These are phyloP conservation scores for Actinia equina DNA, from an alignment of 64 coral and sea anemone species.

Conservation along the genomic window DNA sequence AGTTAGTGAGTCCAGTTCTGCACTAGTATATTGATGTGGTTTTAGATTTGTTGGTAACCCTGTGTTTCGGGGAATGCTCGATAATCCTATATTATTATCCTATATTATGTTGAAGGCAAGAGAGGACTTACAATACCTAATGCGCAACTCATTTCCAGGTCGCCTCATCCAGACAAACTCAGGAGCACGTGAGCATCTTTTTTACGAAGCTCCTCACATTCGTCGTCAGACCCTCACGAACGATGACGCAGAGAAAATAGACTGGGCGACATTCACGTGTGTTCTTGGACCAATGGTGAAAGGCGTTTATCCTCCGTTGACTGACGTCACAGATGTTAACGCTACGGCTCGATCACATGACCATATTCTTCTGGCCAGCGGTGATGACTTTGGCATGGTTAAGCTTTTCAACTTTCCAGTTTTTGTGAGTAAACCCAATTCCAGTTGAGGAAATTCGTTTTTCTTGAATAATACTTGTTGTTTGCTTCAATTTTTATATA, in stretches of 20 bases:
- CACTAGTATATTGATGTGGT: too few relatives aligned
- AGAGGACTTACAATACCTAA: background rate
- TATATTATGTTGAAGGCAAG: background rate
- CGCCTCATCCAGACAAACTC: constrained; percentile 93
- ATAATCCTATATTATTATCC: background rate
- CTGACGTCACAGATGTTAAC: constrained; percentile 95
- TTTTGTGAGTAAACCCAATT: constrained; percentile 41
- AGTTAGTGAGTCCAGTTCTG: too few relatives aligned
- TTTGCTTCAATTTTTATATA: too few relatives aligned
- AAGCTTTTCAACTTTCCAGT: constrained; percentile 96
- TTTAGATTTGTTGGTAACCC: too few relatives aligned
- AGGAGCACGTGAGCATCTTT: constrained; percentile 89
- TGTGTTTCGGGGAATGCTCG: too few relatives aligned
- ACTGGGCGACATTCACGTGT: constrained; percentile 86
- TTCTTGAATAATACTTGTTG: too few relatives aligned
- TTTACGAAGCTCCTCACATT: constrained; percentile 77
- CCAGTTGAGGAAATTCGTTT: background rate
- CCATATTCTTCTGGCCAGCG: constrained; percentile 77
- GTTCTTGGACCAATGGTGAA: constrained; percentile 92
- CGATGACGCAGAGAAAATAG: constrained; percentile 65
- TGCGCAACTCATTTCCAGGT: constrained; percentile 34
- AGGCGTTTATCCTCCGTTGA: constrained; percentile 84
- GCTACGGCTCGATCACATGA: constrained; percentile 83
- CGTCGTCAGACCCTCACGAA: constrained; percentile 84
- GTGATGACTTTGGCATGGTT: constrained; percentile 96